Percentiles rank a stretch among this genome's conserved stretches.
Evolutionary conservation across 2,113 vertebrate genomes (phyloP).

Genomic region (Ochotona curzoniae): DNA sequence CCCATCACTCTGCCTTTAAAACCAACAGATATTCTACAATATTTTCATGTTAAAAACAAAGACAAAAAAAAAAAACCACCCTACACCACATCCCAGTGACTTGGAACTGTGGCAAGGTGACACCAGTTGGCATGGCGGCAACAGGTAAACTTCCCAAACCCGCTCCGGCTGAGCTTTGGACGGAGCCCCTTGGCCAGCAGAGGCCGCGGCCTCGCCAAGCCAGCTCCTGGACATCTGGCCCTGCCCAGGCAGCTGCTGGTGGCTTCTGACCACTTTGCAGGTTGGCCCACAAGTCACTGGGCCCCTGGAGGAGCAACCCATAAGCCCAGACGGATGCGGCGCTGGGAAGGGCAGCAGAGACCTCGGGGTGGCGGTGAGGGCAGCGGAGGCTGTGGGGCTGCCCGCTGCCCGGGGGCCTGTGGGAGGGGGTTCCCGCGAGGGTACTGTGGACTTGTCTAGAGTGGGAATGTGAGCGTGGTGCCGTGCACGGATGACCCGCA

Average conservation of each 20-base stretch:
- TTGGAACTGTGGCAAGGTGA: not conserved
- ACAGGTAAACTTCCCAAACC: too few relatives aligned
- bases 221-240: not conserved
- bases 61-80: too few relatives aligned
- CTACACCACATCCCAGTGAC: not conserved
- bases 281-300: too few relatives aligned
- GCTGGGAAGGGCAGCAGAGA: not conserved
- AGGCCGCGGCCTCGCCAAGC: too few relatives aligned
- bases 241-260: too few relatives aligned
- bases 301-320: not conserved
- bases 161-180: not conserved
- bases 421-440: not conserved
- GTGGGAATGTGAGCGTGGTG: conserved; percentile 63
- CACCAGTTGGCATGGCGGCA: too few relatives aligned
- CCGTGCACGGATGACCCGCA: conserved; percentile 71
- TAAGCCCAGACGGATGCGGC: not conserved
- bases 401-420: not conserved
- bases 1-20: too few relatives aligned
- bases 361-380: not conserved
- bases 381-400: not conserved
- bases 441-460: too few relatives aligned
- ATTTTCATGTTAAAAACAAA: too few relatives aligned
- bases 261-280: too few relatives aligned
- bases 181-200: too few relatives aligned
- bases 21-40: too few relatives aligned